A percentile compares a stretch with the other conserved stretches of the same genome.
These are phyloP conservation scores for Smutsia gigantea DNA, from an alignment of 2,797 vertebrate species.

Conservation along the genomic window DNA sequence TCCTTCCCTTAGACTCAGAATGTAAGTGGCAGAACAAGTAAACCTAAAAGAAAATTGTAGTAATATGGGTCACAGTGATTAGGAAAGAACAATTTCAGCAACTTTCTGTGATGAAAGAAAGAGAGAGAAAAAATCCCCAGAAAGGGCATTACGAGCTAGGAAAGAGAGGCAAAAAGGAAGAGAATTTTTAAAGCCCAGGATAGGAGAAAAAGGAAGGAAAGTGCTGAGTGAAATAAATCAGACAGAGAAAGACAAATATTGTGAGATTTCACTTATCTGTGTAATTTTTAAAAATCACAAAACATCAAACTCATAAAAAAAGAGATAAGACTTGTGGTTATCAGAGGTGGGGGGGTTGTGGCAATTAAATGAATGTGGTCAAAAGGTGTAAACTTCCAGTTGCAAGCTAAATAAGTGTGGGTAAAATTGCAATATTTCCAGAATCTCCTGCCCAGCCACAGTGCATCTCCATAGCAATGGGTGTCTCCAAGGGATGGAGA, in stretches of 20 bases:
- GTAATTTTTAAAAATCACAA: not conserved
- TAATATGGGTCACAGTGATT: not conserved
- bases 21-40: not conserved
- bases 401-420: not conserved
- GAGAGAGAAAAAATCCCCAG: not conserved
- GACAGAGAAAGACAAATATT: not conserved
- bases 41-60: not conserved
- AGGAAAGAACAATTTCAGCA: not conserved
- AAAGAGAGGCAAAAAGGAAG: not conserved
- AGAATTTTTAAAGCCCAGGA: not conserved
- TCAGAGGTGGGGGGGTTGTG: not conserved
- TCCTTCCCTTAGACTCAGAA: not conserved
- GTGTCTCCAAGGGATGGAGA: too few relatives aligned
- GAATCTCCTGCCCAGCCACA: too few relatives aligned
- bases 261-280: not conserved
- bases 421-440: too few relatives aligned
- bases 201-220: not conserved
- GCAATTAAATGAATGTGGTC: not conserved
- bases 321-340: not conserved
- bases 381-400: not conserved
- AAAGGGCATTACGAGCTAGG: not conserved
- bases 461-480: too few relatives aligned
- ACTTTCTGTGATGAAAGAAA: not conserved
- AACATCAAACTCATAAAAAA: not conserved
- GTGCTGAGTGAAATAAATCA: not conserved